Evolutionary conservation across 2,113 vertebrate genomes (phyloP).

Genomic region (Elgaria multicarinata): DNA sequence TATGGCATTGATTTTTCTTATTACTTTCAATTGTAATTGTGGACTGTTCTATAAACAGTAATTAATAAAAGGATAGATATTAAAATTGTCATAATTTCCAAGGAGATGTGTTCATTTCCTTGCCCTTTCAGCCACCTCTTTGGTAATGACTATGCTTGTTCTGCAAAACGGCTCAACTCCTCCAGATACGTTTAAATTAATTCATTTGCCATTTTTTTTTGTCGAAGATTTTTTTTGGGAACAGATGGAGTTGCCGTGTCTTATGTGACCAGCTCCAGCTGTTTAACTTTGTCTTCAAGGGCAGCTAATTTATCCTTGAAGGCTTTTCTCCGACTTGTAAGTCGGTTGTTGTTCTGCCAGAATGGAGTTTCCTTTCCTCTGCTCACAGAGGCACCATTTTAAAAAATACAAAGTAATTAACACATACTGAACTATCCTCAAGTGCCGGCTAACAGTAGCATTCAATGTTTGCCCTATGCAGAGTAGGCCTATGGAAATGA

Average conservation of each 20-base stretch:
- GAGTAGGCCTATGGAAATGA: too few species aligned
- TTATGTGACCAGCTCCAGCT: conserved; percentile 25
- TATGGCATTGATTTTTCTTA: not conserved
- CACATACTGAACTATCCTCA: not conserved
- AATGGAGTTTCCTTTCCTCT: not conserved
- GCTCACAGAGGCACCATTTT: not conserved
- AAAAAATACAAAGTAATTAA: not conserved
- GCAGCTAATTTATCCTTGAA: conserved; percentile 32
- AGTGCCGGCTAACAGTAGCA: not conserved
- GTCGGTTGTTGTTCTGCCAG: not conserved
- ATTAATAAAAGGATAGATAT: not conserved
- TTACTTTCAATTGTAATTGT: not conserved
- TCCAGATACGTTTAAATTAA: conserved; percentile 40
- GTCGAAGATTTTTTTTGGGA: conserved; percentile 16
- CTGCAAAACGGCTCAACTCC: conserved; percentile 9
- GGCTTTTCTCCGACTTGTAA: not conserved
- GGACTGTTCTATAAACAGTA: not conserved
- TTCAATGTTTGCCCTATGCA: too few species aligned
- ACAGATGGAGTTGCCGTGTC: conserved; percentile 5
- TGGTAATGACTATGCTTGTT: conserved; percentile 23
- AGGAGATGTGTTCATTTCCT: not conserved
- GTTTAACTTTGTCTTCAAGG: conserved; percentile 30
- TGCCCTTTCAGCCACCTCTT: not conserved
- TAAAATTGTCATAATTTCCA: not conserved
- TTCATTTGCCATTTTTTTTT: conserved; percentile 16